Evolutionary conservation across 2,113 vertebrate genomes (phyloP).

Genomic region (Triplophysa siluroides): DNA sequence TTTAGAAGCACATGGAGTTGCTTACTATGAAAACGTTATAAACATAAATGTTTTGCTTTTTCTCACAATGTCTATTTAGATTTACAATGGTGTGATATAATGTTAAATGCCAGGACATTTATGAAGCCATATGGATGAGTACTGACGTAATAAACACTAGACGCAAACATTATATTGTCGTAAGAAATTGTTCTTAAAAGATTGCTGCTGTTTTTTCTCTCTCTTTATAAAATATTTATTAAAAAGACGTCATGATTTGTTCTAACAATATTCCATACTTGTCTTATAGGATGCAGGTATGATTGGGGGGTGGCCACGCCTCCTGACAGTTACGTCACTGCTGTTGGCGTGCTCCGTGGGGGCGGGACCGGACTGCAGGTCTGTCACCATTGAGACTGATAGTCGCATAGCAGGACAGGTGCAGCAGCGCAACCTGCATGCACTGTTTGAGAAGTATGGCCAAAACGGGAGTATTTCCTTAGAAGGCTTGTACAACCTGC

Average conservation of each 20-base stretch:
- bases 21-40: neutral
- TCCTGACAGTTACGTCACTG: neutral
- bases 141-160: no score
- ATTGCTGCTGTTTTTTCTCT: no score
- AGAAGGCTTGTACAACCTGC: constrained; percentile 82
- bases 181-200: no score
- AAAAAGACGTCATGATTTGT: neutral
- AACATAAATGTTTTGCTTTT: neutral
- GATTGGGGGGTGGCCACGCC: neutral
- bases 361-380: constrained; percentile 43
- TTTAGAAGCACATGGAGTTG: neutral
- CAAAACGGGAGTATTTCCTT: constrained; percentile 89
- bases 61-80: no score
- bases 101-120: no score
- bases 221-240: no score
- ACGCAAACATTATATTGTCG: no score
- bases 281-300: constrained; percentile 9
- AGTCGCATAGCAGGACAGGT: constrained; percentile 72
- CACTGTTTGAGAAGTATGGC: constrained; percentile 88
- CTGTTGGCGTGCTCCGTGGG: neutral
- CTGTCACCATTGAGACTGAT: constrained; percentile 58
- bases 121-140: no score
- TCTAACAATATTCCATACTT: neutral
- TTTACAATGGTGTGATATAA: no score
- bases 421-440: constrained; percentile 83